Evolutionary conservation across 1,140 invertebrate species (phyloP).

Genomic region (Palaemon carinicauda): DNA sequence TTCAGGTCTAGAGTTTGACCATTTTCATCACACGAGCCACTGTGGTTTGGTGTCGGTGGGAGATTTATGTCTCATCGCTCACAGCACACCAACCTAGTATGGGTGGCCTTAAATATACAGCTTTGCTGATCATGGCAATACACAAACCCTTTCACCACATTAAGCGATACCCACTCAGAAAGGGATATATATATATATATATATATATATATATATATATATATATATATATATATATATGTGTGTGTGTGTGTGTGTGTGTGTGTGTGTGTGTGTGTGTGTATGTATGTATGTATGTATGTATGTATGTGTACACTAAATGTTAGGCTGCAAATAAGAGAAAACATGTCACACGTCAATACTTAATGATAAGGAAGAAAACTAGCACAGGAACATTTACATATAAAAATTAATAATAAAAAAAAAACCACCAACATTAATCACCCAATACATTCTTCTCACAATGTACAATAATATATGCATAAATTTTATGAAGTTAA

Average conservation of each 20-base stretch:
- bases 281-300: not conserved
- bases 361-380: not conserved
- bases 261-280: not conserved
- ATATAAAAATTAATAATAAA: not conserved
- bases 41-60: no score
- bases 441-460: not conserved
- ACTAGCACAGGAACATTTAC: not conserved
- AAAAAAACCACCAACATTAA: no score
- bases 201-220: slow-evolving; percentile 31
- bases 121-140: no score
- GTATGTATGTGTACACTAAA: not conserved
- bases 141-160: no score
- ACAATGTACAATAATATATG: no score
- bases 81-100: no score
- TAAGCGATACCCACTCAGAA: no score
- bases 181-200: slow-evolving; percentile 23
- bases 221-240: slow-evolving; percentile 23
- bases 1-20: no score
- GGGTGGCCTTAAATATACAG: no score
- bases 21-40: no score
- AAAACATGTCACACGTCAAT: not conserved
- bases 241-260: slow-evolving; percentile 3
- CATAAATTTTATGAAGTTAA: not conserved
- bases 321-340: no score
- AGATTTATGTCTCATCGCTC: no score